These are phyloP conservation scores for Horisme vitalbata DNA, from an alignment of 2,888 invertebrate genomes.

Conservation along the genomic window DNA sequence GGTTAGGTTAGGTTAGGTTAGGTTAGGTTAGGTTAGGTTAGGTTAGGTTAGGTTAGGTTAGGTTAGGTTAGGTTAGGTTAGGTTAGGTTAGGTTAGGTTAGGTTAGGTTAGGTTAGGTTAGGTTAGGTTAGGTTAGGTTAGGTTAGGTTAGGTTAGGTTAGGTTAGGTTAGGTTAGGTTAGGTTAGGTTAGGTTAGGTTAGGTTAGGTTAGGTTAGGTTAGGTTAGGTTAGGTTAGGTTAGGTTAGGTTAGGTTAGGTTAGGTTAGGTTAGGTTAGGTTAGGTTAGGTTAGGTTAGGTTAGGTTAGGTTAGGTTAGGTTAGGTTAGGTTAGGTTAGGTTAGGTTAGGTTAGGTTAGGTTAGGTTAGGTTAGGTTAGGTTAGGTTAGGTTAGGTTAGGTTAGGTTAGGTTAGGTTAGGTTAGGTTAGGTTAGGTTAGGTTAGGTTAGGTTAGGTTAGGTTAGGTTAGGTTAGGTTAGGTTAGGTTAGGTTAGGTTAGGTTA, in stretches of 20 bases:
- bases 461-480: slow-evolving; percentile 3
- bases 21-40: too few species aligned
- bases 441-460: slow-evolving; percentile 2
- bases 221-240: slow-evolving; percentile 25
- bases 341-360: slow-evolving; percentile 4
- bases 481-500: slow-evolving; percentile 3
- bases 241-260: slow-evolving; percentile 22
- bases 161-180: slow-evolving; percentile 23
- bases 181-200: slow-evolving; percentile 25
- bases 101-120: slow-evolving; percentile 17
- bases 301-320: slow-evolving; percentile 16
- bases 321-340: slow-evolving; percentile 3
- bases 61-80: slow-evolving; percentile 27
- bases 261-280: slow-evolving; percentile 25
- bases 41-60: slow-evolving; percentile 7
- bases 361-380: slow-evolving; percentile 1
- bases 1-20: slow-evolving; percentile 16
- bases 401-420: slow-evolving; percentile 3
- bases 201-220: slow-evolving; percentile 25
- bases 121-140: slow-evolving; percentile 26
- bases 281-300: slow-evolving; percentile 10
- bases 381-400: slow-evolving; percentile 3
- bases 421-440: slow-evolving; percentile 1
- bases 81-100: slow-evolving; percentile 23
- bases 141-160: slow-evolving; percentile 24